Conservation (phyloP, 2,888 invertebrate genomes). For the Dryobota labecula region DNA sequence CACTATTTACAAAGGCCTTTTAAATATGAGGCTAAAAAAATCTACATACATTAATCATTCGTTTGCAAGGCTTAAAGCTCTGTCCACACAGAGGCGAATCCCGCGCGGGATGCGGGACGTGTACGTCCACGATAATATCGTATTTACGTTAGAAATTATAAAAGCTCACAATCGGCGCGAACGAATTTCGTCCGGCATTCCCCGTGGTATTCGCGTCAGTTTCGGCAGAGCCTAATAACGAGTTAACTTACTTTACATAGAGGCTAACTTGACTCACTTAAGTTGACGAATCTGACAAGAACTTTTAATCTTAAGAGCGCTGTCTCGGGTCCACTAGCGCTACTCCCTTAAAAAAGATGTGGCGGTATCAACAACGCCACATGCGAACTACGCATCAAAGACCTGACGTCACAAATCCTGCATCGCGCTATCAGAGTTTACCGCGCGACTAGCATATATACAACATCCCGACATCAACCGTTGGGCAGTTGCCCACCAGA, state of each 20-base stretch:
- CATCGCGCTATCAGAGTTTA: too few relatives aligned
- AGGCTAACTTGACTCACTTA: background rate
- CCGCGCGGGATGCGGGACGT: background rate
- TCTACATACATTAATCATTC: background rate
- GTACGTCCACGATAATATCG: too few relatives aligned
- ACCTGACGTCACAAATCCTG: too few relatives aligned
- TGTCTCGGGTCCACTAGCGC: too few relatives aligned
- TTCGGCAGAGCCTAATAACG: background rate
- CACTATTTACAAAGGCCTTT: background rate
- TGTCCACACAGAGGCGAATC: background rate
- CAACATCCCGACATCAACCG: too few relatives aligned
- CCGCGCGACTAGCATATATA: too few relatives aligned
- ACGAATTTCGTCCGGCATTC: background rate
- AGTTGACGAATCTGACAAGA: background rate
- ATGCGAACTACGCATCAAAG: too few relatives aligned
- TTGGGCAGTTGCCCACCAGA: too few relatives aligned
- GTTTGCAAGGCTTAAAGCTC: background rate
- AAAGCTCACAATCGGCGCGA: background rate
- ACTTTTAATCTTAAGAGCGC: background rate
- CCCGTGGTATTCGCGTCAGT: background rate
- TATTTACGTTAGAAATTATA: too few relatives aligned
- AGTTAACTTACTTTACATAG: background rate
- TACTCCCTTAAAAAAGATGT: too few relatives aligned
- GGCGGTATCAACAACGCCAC: too few relatives aligned
- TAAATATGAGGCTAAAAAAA: conserved; percentile 24